Evolutionary conservation across 2,797 vertebrate genomes (phyloP), one percentile per base, ranked within the genome.

Genomic region (Sylvilagus floridanus): DNA sequence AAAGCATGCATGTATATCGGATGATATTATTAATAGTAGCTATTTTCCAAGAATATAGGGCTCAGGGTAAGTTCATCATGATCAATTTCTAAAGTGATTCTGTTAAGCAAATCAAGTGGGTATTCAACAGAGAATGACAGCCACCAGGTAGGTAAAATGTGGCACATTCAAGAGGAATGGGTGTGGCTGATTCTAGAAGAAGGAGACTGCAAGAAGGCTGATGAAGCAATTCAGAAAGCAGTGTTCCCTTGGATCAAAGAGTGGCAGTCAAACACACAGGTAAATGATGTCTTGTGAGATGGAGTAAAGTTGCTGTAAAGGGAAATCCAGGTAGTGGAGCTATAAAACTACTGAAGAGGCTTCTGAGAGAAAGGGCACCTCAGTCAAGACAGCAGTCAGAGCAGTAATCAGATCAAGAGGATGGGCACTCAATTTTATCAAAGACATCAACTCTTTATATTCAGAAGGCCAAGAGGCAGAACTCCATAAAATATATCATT

Each of bases 71-170:
- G 5, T 86, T 89, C 19, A 63, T 50, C 28, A 52, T 85, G 65
- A 79, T 82, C 69, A 71, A 42, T 69, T 76, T 85, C 62, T 91
- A 91, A 84, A 91, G 52, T 87, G 84, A 84, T 77, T 71, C 7
- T 42, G 63, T 91, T 77, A 94, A 87, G 71, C 19, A 96, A 87
- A 91, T 69, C 35, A 90, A 75, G 62, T 21, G 2, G 16, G 22
- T 28, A 47, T 79, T 91, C 94, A 82, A 88, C 35, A 91, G 5
- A 21, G 13, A 17, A 54, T 5, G 88, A 52, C 4, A 60, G 50
- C 32, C 62, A n/a, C 9, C 3, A 90, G 10, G 17, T 16, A 52
- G 62, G 24, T 65, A 50, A 92, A 92, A 93, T 7, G 10, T 32
- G 30, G 7, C 32, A 73, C 32, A 71, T 42, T 90, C 24, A 79